A percentile compares a stretch with the other conserved stretches of the same genome.
phyloP scores from a whole-genome alignment of 2,888 invertebrate genomes.

The Clivina fossor region DNA sequence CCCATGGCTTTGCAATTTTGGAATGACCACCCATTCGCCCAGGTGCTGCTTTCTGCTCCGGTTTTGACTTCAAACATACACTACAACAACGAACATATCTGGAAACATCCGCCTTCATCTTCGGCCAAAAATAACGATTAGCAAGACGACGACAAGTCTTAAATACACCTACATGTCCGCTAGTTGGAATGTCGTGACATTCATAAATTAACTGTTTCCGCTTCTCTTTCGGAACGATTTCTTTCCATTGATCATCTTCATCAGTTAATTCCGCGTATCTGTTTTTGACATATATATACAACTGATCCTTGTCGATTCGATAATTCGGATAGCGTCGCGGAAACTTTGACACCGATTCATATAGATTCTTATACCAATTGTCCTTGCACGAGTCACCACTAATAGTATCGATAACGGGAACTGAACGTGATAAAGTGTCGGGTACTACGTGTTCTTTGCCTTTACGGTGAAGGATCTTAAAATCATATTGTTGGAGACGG shows the following conservation, averaged over 20 bases:
- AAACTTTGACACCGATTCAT: conserved; percentile 23
- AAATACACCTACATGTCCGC: background rate
- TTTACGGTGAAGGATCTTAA: conserved; percentile 37
- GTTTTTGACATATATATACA: background rate
- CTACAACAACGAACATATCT: conserved; percentile 1
- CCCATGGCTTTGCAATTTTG: background rate
- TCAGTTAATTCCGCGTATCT: background rate
- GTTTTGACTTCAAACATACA: conserved; percentile 5
- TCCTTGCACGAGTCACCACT: background rate
- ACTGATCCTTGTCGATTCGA: background rate
- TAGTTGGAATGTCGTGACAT: background rate
- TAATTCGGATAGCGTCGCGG: background rate
- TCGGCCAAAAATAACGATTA: background rate
- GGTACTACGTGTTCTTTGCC: conserved; percentile 38
- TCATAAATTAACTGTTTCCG: background rate
- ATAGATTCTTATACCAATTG: conserved; percentile 28
- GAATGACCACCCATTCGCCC: conserved; percentile 1
- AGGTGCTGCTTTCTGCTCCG: conserved; percentile 8
- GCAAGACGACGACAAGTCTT: background rate
- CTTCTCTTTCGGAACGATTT: background rate
- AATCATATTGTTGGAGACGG: conserved; percentile 27
- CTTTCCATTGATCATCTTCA: conserved; percentile 3
- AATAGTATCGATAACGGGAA: conserved; percentile 1
- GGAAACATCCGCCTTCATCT: conserved; percentile 13
- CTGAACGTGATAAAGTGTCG: conserved; percentile 38